Percentiles rank a stretch among this genome's conserved stretches.
Evolutionary conservation across 2,797 vertebrate genomes (phyloP).

Genomic region (Podargus strigoides): DNA sequence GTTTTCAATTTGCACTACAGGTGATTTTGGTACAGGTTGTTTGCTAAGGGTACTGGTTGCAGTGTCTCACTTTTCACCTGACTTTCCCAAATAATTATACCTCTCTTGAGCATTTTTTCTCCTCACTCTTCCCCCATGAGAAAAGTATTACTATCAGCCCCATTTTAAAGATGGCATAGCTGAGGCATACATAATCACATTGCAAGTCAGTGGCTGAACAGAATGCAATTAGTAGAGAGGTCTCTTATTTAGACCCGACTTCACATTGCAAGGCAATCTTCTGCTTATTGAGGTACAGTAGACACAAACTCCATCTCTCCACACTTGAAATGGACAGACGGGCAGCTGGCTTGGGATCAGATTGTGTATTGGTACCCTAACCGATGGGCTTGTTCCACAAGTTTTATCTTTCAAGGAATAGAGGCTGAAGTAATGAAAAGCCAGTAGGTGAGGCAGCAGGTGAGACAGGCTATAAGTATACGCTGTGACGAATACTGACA

Average conservation of each 20-base stretch:
- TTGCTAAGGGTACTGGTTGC: not conserved
- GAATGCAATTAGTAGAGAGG: not conserved
- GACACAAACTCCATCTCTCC: not conserved
- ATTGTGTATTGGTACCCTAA: not conserved
- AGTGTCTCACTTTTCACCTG: not conserved
- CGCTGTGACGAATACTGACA: not conserved
- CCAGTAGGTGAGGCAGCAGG: not conserved
- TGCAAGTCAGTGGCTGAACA: not conserved
- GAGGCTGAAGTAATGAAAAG: not conserved
- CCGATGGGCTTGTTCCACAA: not conserved
- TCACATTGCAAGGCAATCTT: not conserved
- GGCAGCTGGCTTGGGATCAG: not conserved
- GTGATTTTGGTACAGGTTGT: not conserved
- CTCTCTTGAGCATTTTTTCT: not conserved
- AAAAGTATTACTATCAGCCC: not conserved
- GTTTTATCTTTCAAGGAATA: not conserved
- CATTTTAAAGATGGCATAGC: not conserved
- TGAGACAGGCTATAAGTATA: not conserved
- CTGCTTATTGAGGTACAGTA: not conserved
- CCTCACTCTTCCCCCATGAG: not conserved
- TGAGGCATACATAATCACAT: not conserved
- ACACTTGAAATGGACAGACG: not conserved
- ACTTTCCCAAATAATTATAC: not conserved
- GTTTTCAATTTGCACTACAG: not conserved
- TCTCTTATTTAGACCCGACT: not conserved